A percentile compares a stretch with the other conserved stretches of the same genome.
phyloP scores from a whole-genome alignment of 1,140 invertebrate species.

The Caerostris extrusa region DNA sequence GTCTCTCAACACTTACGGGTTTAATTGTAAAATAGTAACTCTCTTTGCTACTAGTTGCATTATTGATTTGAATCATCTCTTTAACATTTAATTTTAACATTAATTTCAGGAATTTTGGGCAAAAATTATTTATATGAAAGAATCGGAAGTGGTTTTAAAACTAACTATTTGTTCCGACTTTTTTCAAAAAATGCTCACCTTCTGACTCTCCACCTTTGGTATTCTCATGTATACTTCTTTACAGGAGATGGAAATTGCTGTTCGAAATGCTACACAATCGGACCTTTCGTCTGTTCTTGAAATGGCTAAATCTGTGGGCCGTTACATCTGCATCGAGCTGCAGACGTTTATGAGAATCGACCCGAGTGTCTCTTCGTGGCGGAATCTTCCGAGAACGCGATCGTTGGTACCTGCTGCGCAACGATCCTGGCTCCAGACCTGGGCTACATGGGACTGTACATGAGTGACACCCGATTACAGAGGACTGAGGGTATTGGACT shows the following conservation, averaged over 20 bases:
- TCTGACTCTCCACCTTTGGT: too few relatives aligned
- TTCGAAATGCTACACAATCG: not conserved
- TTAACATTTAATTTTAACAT: too few relatives aligned
- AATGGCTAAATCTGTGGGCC: not conserved
- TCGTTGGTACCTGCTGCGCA: not conserved
- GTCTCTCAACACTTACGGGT: too few relatives aligned
- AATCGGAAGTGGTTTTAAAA: too few relatives aligned
- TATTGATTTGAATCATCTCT: too few relatives aligned
- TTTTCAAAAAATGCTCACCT: too few relatives aligned
- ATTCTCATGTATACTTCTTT: too few relatives aligned
- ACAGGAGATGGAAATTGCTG: not conserved
- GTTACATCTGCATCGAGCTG: not conserved
- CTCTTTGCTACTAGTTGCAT: too few relatives aligned
- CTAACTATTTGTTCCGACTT: too few relatives aligned
- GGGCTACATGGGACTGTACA: slow-evolving; percentile 9
- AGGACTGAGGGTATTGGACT: not conserved
- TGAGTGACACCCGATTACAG: not conserved
- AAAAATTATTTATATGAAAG: too few relatives aligned
- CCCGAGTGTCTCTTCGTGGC: not conserved
- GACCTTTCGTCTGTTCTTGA: not conserved
- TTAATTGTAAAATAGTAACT: too few relatives aligned
- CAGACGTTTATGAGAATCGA: not conserved
- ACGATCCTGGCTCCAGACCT: not conserved
- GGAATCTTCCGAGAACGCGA: not conserved
- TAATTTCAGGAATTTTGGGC: too few relatives aligned